Conservation (phyloP, 2,888 invertebrate genomes). For the Rosalia funebris region DNA sequence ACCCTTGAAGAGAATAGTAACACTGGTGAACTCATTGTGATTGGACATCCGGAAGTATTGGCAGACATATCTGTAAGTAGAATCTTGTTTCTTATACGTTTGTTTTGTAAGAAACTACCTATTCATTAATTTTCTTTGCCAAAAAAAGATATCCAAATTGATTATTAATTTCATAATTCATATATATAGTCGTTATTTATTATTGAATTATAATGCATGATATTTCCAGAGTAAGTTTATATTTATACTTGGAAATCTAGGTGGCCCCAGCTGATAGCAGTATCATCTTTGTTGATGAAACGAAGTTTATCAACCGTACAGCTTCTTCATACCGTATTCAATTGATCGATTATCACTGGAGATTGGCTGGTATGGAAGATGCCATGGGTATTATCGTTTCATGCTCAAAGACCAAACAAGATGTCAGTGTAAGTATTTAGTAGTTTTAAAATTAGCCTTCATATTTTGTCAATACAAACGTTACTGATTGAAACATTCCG, state of each 20-base stretch:
- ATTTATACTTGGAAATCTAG: no score
- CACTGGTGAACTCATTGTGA: conserved; percentile 60
- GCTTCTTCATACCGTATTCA: conserved; percentile 52
- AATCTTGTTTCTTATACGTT: background rate
- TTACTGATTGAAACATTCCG: no score
- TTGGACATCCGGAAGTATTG: conserved; percentile 69
- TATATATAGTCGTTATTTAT: no score
- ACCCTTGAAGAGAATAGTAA: conserved; percentile 43
- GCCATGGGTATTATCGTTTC: conserved; percentile 57
- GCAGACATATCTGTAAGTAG: conserved; percentile 66
- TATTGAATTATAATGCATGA: no score
- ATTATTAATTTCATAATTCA: no score
- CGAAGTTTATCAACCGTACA: conserved; percentile 45
- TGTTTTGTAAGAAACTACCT: no score
- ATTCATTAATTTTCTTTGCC: no score
- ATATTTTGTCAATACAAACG: no score
- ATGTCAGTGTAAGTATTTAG: conserved; percentile 49
- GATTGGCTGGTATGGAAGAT: conserved; percentile 57
- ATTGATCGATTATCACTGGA: conserved; percentile 61
- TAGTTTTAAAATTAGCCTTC: no score
- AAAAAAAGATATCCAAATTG: no score
- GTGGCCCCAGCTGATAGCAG: conserved; percentile 56
- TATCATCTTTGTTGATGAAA: conserved; percentile 53
- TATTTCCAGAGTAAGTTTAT: no score
- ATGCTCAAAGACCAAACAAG: conserved; percentile 57